phyloP scores from a whole-genome alignment of 1,140 invertebrate species.

The Megathymus violae region DNA sequence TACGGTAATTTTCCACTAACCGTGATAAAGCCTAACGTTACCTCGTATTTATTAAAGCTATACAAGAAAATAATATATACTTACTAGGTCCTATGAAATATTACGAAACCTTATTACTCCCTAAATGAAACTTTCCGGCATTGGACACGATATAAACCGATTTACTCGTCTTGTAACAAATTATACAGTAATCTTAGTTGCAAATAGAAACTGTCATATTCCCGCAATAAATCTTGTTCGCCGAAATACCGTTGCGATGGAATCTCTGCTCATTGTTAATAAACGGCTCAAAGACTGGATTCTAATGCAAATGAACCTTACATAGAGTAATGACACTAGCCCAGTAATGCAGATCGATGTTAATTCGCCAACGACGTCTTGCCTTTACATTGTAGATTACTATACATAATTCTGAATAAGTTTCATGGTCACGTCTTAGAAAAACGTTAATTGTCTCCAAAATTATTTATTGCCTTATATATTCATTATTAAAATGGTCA shows the following conservation, averaged over 20 bases:
- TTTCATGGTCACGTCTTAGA: too few species aligned
- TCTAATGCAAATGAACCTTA: constrained; percentile 29
- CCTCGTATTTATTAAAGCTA: too few species aligned
- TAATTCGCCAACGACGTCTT: constrained; percentile 1
- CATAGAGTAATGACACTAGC: constrained; percentile 7
- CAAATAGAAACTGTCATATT: background rate
- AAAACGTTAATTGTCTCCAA: too few species aligned
- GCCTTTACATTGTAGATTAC: constrained; percentile 12
- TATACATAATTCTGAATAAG: too few species aligned
- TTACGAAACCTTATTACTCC: background rate
- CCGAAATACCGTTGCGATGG: constrained; percentile 8
- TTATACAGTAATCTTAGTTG: background rate
- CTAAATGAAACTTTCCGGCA: background rate
- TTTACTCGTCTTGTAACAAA: background rate
- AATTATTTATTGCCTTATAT: too few species aligned
- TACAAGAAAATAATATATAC: too few species aligned
- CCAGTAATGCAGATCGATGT: constrained; percentile 25
- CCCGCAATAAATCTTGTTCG: constrained; percentile 11
- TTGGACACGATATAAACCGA: background rate
- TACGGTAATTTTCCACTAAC: too few species aligned
- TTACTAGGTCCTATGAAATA: too few species aligned
- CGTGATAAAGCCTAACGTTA: too few species aligned
- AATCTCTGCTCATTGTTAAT: constrained; percentile 30
- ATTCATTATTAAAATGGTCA: too few species aligned
- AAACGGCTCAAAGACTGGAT: constrained; percentile 17